Evolutionary conservation across 2,113 vertebrate species (phyloP).

Genomic region (Stegostoma tigrinum): DNA sequence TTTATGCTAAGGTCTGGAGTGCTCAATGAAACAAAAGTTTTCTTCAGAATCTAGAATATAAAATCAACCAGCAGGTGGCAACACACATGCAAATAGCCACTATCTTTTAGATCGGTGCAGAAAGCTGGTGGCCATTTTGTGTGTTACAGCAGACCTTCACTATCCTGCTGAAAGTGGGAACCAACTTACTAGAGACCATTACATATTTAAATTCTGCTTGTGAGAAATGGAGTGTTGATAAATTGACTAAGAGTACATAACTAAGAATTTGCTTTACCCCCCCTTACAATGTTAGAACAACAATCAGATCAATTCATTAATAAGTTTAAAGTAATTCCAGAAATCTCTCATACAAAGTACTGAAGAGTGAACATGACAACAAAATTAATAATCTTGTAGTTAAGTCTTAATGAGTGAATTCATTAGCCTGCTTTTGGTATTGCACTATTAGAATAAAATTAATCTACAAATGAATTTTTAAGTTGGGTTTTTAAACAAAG

Average conservation of each 20-base stretch:
- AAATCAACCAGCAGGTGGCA: slow-evolving; percentile 25
- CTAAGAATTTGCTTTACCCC: no score
- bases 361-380: not conserved
- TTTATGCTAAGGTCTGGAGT: not conserved
- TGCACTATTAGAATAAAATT: not conserved
- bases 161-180: not conserved
- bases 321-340: not conserved
- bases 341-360: not conserved
- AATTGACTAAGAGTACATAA: no score
- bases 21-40: not conserved
- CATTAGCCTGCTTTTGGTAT: not conserved
- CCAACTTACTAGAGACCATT: not conserved
- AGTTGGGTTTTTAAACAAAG: not conserved
- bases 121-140: slow-evolving; percentile 33
- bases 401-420: not conserved
- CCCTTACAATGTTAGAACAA: not conserved
- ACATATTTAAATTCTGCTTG: not conserved
- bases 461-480: no score
- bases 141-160: not conserved
- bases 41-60: not conserved
- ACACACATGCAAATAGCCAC: not conserved
- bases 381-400: not conserved
- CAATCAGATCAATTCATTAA: not conserved
- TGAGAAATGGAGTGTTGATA: not conserved
- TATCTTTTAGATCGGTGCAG: not conserved